These are phyloP conservation scores for Cephus spinipes DNA, from an alignment of 2,888 invertebrate genomes.

Conservation along the genomic window DNA sequence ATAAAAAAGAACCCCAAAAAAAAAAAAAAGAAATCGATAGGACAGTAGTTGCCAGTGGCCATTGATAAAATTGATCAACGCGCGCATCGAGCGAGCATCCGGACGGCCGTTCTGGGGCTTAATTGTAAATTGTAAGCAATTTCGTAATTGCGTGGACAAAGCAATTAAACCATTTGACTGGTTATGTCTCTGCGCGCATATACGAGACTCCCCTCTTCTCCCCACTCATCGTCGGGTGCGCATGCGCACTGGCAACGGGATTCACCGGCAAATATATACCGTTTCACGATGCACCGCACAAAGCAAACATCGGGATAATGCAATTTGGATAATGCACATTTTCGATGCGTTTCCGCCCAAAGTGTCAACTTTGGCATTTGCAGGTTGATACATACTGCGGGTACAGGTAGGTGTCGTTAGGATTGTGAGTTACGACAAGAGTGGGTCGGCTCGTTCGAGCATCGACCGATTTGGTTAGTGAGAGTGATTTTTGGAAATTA, in stretches of 20 bases:
- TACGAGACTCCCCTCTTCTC: constrained; percentile 27
- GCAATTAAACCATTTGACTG: constrained; percentile 61
- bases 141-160: constrained; percentile 62
- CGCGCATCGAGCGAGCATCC: neutral
- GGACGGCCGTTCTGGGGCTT: constrained; percentile 23
- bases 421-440: too few species aligned
- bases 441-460: too few species aligned
- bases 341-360: too few species aligned
- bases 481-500: too few species aligned
- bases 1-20: constrained; percentile 22
- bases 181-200: constrained; percentile 28
- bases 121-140: constrained; percentile 63
- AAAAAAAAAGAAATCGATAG: constrained; percentile 34
- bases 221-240: neutral
- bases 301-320: constrained; percentile 54
- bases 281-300: constrained; percentile 45
- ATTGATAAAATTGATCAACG: constrained; percentile 53
- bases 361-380: too few species aligned
- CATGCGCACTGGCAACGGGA: constrained; percentile 13
- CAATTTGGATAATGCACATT: constrained; percentile 54
- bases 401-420: constrained; percentile 25
- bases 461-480: too few species aligned
- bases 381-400: constrained; percentile 6
- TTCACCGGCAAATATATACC: constrained; percentile 45
- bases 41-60: constrained; percentile 15